Evolutionary conservation across 2,797 vertebrate species (phyloP).

Genomic region (Enteromius fasciolatus): DNA sequence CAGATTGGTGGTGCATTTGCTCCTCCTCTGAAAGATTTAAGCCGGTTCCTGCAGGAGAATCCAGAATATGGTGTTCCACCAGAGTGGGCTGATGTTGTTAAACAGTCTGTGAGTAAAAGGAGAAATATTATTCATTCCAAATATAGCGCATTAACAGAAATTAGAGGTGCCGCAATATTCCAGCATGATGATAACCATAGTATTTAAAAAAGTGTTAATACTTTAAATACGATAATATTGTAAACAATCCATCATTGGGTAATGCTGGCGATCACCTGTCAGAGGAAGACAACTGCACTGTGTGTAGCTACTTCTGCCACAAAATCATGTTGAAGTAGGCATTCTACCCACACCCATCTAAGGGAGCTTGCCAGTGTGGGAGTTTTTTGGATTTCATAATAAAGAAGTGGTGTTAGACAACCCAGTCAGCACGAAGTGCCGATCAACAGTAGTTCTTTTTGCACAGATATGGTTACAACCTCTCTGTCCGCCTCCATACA

Average conservation of each 20-base stretch:
- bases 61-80: constrained; percentile 97
- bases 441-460: neutral
- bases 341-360: neutral
- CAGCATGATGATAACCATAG: neutral
- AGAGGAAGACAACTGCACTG: too few relatives aligned
- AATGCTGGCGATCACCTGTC: neutral
- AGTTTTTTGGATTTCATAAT: neutral
- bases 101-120: constrained; percentile 89
- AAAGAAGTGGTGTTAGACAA: neutral
- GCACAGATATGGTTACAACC: neutral
- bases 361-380: neutral
- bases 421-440: neutral
- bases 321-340: neutral
- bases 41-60: constrained; percentile 96
- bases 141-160: neutral
- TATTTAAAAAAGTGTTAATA: neutral
- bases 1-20: constrained; percentile 98
- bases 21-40: constrained; percentile 94
- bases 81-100: constrained; percentile 97
- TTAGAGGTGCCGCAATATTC: neutral
- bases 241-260: neutral
- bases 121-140: neutral
- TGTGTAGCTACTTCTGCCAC: neutral
- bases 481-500: neutral
- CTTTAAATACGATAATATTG: neutral